Evolutionary conservation across 2,888 invertebrate species (phyloP).

Genomic region (Pristionchus arcanus): DNA sequence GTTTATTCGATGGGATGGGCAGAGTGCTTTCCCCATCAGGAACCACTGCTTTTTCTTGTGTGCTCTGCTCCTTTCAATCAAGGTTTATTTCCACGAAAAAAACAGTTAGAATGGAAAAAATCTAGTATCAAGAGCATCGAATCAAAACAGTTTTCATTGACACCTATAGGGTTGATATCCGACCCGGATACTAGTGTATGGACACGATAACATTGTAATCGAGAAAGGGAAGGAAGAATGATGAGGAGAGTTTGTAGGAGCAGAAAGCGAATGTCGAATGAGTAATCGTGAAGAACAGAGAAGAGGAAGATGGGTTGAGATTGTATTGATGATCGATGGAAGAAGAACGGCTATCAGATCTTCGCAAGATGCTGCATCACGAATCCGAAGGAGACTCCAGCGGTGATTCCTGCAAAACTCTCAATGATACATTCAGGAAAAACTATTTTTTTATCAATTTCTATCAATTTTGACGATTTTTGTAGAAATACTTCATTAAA

Average conservation of each 20-base stretch:
- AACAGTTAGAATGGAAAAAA: not conserved
- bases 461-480: too few relatives aligned
- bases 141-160: not conserved
- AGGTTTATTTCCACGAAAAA: not conserved
- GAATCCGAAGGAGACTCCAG: conserved; percentile 57
- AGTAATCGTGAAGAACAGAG: not conserved
- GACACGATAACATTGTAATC: conserved; percentile 5
- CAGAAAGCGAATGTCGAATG: not conserved
- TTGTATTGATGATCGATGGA: not conserved
- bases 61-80: not conserved
- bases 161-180: not conserved
- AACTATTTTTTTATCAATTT: too few relatives aligned
- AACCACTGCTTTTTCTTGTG: not conserved
- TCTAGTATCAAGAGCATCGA: not conserved
- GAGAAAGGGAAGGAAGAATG: not conserved
- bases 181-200: not conserved
- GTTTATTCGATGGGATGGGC: not conserved
- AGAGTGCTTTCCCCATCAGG: conserved; percentile 24
- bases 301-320: not conserved
- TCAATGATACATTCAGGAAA: not conserved
- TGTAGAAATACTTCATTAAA: too few relatives aligned
- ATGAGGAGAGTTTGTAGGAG: not conserved
- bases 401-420: conserved; percentile 55
- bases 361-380: conserved; percentile 53
- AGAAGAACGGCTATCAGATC: not conserved